phyloP scores from a whole-genome alignment of 2,797 vertebrate species.

The Psittacula derbiana region DNA sequence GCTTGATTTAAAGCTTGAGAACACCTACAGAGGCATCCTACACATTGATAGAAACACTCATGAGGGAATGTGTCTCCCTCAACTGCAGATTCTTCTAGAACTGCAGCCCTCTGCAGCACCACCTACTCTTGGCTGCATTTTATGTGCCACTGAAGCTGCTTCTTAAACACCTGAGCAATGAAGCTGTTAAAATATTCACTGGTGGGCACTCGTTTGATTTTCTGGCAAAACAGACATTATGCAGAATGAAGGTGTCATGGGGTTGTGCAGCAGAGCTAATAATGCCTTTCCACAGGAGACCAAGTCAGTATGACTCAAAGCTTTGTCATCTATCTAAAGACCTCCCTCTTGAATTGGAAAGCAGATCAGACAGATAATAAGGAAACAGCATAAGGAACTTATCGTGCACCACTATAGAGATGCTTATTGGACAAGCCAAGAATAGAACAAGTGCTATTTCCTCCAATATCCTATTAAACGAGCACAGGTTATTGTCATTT shows the following conservation, averaged over 20 bases:
- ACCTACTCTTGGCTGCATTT: not conserved
- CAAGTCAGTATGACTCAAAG: conserved; percentile 46
- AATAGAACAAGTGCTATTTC: conserved; percentile 63
- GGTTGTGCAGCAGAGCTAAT: conserved; percentile 37
- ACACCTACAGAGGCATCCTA: not conserved
- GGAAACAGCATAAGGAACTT: conserved; percentile 35
- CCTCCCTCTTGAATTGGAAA: conserved; percentile 34
- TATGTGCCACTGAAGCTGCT: not conserved
- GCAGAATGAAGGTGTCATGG: not conserved
- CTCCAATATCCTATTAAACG: conserved; percentile 52
- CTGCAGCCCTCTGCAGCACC: not conserved
- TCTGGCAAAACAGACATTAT: not conserved
- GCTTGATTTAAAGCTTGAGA: not conserved
- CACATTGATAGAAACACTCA: not conserved
- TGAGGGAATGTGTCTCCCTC: not conserved
- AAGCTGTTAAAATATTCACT: not conserved
- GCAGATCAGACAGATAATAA: conserved; percentile 48
- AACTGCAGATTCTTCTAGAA: conserved; percentile 21
- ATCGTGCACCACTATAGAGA: not conserved
- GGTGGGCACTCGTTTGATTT: conserved; percentile 6
- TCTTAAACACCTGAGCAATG: not conserved
- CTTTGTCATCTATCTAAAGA: conserved; percentile 45
- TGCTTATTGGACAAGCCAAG: conserved; percentile 55
- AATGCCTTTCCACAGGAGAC: conserved; percentile 48
- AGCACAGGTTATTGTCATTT: conserved; percentile 12